Conservation (phyloP, 2,888 invertebrate species). For the Timema cristinae region DNA sequence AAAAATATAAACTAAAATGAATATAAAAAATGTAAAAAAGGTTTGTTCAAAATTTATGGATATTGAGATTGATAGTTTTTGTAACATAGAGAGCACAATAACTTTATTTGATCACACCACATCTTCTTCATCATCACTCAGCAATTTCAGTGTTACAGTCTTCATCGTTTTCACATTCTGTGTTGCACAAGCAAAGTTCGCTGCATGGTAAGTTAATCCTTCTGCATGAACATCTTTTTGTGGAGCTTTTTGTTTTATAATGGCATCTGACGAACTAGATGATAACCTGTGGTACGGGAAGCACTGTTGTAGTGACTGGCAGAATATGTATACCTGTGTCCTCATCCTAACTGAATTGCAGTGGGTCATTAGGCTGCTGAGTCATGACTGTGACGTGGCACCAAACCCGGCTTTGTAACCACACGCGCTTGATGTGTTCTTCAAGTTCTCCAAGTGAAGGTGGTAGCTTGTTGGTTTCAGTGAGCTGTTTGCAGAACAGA, state of each 20-base stretch:
- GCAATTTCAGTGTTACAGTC: constrained; percentile 3
- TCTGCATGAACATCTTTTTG: neutral
- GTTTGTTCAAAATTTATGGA: neutral
- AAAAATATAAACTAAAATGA: neutral
- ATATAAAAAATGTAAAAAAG: neutral
- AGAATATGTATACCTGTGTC: neutral
- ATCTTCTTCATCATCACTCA: constrained; percentile 8
- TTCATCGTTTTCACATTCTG: constrained; percentile 1
- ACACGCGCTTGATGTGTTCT: neutral
- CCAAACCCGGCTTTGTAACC: constrained; percentile 2
- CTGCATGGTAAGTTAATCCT: neutral
- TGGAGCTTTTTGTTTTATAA: neutral
- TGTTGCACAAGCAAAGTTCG: neutral
- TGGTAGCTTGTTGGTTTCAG: neutral
- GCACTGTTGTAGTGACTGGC: neutral
- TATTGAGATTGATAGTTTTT: neutral
- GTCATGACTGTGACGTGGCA: neutral
- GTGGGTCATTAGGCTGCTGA: constrained; percentile 1
- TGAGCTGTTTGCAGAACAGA: neutral
- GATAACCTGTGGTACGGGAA: constrained; percentile 4
- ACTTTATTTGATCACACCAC: neutral
- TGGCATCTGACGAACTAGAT: neutral
- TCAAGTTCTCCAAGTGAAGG: neutral
- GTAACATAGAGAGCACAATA: neutral
- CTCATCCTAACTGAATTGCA: neutral